These are phyloP conservation scores for Neotoxoptera formosana DNA, from an alignment of 1,140 invertebrate genomes.

Conservation along the genomic window DNA sequence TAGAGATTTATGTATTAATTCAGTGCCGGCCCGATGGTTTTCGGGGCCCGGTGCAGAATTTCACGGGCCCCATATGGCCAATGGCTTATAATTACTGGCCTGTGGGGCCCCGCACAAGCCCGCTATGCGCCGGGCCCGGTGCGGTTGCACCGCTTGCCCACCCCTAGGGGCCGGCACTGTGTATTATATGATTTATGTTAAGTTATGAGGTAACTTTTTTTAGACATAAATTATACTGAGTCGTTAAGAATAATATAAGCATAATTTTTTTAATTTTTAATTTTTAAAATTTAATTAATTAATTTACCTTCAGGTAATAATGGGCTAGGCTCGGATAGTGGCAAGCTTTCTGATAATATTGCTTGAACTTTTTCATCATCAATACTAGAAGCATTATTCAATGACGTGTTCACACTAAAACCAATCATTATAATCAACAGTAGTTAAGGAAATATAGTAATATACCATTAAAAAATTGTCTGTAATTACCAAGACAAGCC, in stretches of 20 bases:
- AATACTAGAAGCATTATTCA: slow-evolving; percentile 40
- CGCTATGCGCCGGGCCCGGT: too few relatives aligned
- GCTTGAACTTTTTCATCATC: slow-evolving; percentile 24
- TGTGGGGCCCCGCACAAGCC: too few relatives aligned
- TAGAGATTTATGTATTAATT: not conserved
- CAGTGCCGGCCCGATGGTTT: too few relatives aligned
- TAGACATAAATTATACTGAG: not conserved
- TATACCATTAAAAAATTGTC: not conserved
- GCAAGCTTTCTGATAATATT: slow-evolving; percentile 24
- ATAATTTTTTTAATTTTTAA: not conserved
- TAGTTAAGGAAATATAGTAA: not conserved
- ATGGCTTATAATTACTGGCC: too few relatives aligned
- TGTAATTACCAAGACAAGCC: slow-evolving; percentile 16
- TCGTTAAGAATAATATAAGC: not conserved
- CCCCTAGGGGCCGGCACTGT: too few relatives aligned
- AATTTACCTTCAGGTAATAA: slow-evolving; percentile 46
- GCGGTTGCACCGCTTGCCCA: too few relatives aligned
- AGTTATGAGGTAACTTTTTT: not conserved
- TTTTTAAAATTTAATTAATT: not conserved
- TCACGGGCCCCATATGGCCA: too few relatives aligned
- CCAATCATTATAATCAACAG: not conserved
- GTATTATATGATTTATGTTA: too few relatives aligned
- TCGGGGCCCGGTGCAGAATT: too few relatives aligned
- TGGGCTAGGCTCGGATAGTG: slow-evolving; percentile 30
- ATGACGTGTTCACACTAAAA: slow-evolving; percentile 52